Base-by-base conservation (phyloP, 2,113 vertebrate genomes). In the Charina bottae region DNA sequence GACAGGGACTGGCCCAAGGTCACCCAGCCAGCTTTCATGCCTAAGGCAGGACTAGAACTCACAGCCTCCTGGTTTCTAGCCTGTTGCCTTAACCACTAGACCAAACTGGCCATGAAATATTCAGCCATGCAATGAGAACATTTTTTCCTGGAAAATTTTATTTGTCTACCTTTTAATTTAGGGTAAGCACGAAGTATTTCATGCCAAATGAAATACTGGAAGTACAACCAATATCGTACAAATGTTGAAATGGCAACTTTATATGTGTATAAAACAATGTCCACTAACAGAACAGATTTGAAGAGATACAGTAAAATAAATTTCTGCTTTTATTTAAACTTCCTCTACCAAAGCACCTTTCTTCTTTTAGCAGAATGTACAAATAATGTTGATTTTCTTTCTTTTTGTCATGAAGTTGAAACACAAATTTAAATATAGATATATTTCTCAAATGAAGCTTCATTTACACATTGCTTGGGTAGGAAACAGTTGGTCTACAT, bases 121-220 rank as follows among this genome's bases (percentile, higher is more conserved):
- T 96, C 94, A 97, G 60, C 90, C 93, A 49, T 0, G 59, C 92
- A 96, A 95, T 95, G 93, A 11, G 94, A 96, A 95, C 90, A 64
- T 96, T 96, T 96, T 95, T 96, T 89, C 94, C 92, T 89, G 94
- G 83, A 90, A 88, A 95, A 93, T 92, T 94, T 94, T 91, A 89
- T 96, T 96, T 95, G 87, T 91, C 92, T 96, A 3, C 46, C 96
- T 95, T 94, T 91, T n/a, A 60, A 90, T 94, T 91, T 90, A 94
- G 37, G 33, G 19, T 55, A 94, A 84, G 78, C 1, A 10, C 89
- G 92, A 91, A 94, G 83, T 26, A 49, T 72, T 6, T 0, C 6
- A 0, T 17, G 90, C 94, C 94, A 96, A 94, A 90, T 68, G 92
- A 95, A 96, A 95, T 92, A 92, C 0, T 93, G 91, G 86, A 87